Percentiles rank a stretch among this genome's conserved stretches.
Conservation (phyloP, 2,888 invertebrate species). For the Carpatolechia fugitivella region DNA sequence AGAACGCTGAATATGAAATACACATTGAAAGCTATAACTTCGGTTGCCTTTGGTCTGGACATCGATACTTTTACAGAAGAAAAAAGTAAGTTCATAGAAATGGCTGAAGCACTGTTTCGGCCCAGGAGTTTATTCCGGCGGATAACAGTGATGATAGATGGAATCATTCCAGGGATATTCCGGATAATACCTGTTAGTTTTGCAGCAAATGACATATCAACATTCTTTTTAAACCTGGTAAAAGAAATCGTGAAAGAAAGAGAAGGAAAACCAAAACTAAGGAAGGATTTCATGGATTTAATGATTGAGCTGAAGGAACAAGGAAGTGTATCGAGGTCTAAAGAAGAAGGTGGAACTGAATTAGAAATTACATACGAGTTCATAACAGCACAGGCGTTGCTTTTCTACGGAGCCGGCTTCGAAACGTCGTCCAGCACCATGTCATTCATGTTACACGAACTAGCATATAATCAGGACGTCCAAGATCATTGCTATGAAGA, state of each 20-base stretch:
- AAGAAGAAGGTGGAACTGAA: constrained; percentile 32
- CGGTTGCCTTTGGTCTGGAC: constrained; percentile 42
- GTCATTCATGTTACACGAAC: constrained; percentile 37
- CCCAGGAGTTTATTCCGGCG: constrained; percentile 10
- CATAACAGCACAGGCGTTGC: constrained; percentile 41
- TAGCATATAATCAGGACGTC: constrained; percentile 40
- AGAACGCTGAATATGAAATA: constrained; percentile 38
- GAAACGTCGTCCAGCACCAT: constrained; percentile 54
- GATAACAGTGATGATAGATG: constrained; percentile 23
- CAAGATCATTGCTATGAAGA: constrained; percentile 41
- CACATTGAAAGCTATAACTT: constrained; percentile 42
- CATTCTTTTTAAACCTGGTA: constrained; percentile 31
- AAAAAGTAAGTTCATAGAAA: constrained; percentile 33
- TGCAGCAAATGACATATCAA: constrained; percentile 26
- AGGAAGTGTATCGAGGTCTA: constrained; percentile 30
- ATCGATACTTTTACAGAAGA: constrained; percentile 35
- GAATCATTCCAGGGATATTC: constrained; percentile 27
- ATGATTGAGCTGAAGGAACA: constrained; percentile 42
- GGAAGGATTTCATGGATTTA: constrained; percentile 46
- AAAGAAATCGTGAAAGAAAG: constrained; percentile 34
- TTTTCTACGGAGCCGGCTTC: constrained; percentile 52
- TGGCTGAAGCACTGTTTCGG: constrained; percentile 29
- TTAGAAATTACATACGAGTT: constrained; percentile 38
- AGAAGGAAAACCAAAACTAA: constrained; percentile 32
- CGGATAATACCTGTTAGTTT: background rate